phyloP scores from a whole-genome alignment of 2,113 vertebrate species.

The Nothocercus julius region DNA sequence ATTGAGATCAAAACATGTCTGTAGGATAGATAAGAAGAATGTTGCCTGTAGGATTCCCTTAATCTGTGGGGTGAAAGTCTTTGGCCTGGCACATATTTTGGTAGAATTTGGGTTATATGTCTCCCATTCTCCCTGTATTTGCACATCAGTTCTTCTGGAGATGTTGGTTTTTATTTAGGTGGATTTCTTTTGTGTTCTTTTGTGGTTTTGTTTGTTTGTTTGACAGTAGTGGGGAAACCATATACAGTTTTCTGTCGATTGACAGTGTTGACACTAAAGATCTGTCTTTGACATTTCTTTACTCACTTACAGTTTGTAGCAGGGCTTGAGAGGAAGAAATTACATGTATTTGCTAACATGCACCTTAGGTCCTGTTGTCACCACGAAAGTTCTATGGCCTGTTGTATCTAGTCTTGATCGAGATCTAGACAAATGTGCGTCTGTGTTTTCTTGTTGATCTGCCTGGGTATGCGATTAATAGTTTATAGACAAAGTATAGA shows the following conservation, averaged over 20 bases:
- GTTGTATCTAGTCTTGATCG: not conserved
- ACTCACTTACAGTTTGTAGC: not conserved
- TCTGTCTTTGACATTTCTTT: conserved; percentile 11
- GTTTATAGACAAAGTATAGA: not conserved
- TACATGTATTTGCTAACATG: not conserved
- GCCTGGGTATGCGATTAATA: not conserved
- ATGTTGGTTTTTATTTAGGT: not conserved
- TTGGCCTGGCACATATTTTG: not conserved
- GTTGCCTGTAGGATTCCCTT: not conserved
- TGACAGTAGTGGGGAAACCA: not conserved
- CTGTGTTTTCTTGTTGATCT: not conserved
- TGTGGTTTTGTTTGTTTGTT: not conserved
- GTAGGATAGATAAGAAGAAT: not conserved
- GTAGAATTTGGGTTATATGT: not conserved
- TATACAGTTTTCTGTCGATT: not conserved
- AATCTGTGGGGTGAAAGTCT: not conserved
- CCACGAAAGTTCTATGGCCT: not conserved
- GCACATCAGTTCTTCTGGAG: not conserved
- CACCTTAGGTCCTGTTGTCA: not conserved
- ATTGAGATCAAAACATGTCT: not conserved
- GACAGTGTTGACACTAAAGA: not conserved
- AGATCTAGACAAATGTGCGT: fast-evolving
- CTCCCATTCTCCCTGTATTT: not conserved
- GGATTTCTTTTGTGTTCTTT: not conserved
- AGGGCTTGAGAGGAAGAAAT: not conserved